These are phyloP conservation scores for Platichthys stellatus DNA, from an alignment of 2,113 vertebrate genomes.

Conservation along the genomic window DNA sequence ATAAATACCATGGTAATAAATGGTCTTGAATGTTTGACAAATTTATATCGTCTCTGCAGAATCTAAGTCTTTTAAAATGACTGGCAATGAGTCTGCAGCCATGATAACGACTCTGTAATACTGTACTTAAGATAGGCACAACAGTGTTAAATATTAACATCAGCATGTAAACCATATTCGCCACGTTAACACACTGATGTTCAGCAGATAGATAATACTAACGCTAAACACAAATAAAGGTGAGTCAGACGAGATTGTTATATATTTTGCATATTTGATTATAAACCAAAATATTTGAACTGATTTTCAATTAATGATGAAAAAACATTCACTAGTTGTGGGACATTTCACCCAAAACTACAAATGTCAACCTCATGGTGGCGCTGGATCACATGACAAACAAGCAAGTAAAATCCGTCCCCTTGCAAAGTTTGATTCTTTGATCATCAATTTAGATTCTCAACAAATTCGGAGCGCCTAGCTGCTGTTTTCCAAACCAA, in stretches of 20 bases:
- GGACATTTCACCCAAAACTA: not conserved
- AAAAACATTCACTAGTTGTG: not conserved
- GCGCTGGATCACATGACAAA: not conserved
- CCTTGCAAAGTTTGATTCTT: not conserved
- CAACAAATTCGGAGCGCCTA: not conserved
- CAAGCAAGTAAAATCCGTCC: not conserved
- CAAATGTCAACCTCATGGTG: not conserved
- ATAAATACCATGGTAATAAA: not conserved
- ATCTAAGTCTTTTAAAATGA: not conserved
- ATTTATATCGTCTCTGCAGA: not conserved
- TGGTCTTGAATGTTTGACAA: not conserved
- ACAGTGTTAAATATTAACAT: not conserved
- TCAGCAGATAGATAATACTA: not conserved
- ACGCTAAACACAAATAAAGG: not conserved
- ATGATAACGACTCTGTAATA: not conserved
- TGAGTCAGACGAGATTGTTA: not conserved
- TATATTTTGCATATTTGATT: not conserved
- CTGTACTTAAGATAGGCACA: not conserved
- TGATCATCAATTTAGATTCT: not conserved
- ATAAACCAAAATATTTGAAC: not conserved
- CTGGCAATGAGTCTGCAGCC: not conserved
- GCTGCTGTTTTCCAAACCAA: not conserved
- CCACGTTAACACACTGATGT: not conserved
- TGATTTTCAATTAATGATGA: too few relatives aligned
- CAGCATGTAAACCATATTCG: not conserved